Percentiles rank a stretch among this genome's conserved stretches.
These are phyloP conservation scores for Numida meleagris DNA, from an alignment of 2,113 vertebrate species.

Conservation along the genomic window DNA sequence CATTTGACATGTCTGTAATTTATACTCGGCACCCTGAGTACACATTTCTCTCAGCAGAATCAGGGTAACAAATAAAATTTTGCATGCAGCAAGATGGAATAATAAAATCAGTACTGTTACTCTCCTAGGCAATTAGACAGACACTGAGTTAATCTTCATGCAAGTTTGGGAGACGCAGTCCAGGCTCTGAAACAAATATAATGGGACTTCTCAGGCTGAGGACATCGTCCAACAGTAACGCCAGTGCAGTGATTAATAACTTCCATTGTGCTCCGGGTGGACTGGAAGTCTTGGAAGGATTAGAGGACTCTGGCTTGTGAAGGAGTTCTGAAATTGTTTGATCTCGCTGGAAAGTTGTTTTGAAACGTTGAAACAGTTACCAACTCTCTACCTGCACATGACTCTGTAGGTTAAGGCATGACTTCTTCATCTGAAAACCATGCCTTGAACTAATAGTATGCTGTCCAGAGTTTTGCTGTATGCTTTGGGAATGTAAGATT, in stretches of 20 bases:
- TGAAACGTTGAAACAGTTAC: neutral
- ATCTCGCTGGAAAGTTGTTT: neutral
- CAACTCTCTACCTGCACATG: fast-evolving
- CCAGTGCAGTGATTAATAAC: neutral
- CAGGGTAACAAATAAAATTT: neutral
- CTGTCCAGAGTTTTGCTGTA: neutral
- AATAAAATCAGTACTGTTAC: neutral
- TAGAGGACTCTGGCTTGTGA: neutral
- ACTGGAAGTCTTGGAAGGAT: neutral
- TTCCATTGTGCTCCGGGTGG: neutral
- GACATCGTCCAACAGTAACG: neutral
- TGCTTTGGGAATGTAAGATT: neutral
- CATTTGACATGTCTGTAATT: neutral
- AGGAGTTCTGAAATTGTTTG: neutral
- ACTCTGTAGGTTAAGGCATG: neutral
- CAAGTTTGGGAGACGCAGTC: neutral
- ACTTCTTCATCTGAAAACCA: neutral
- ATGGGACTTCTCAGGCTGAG: neutral
- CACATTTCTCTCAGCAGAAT: neutral
- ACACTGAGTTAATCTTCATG: neutral
- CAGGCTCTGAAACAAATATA: neutral
- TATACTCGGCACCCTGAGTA: neutral
- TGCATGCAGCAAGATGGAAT: neutral
- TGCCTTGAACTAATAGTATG: neutral
- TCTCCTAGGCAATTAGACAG: neutral